A percentile compares a stretch with the other conserved stretches of the same genome.
Conservation (phyloP, 2,888 invertebrate genomes). For the Stenotaenia linearis region DNA sequence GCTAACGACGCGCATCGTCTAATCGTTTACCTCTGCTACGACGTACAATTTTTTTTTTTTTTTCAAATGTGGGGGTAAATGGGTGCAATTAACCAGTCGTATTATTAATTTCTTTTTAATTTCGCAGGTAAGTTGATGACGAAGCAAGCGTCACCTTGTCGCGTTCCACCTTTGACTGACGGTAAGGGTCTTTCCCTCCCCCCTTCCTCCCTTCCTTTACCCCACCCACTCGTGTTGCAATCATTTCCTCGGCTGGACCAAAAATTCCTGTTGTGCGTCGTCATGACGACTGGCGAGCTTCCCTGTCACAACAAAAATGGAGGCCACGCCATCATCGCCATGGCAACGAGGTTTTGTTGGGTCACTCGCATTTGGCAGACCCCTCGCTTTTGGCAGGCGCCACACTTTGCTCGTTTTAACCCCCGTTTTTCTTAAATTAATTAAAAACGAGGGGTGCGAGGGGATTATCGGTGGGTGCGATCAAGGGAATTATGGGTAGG, state of each 20-base stretch:
- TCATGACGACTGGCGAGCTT: constrained; percentile 8
- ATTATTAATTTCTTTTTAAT: neutral
- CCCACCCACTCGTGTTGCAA: constrained; percentile 24
- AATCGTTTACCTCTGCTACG: too few relatives aligned
- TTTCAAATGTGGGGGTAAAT: neutral
- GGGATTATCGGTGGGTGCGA: too few relatives aligned
- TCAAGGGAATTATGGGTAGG: neutral
- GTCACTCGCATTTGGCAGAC: constrained; percentile 19
- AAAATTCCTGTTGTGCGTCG: constrained; percentile 23
- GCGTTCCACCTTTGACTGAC: constrained; percentile 26
- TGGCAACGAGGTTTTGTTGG: constrained; percentile 14
- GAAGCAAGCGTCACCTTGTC: constrained; percentile 22
- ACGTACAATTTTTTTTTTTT: too few relatives aligned
- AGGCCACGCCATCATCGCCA: constrained; percentile 24
- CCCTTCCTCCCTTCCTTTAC: neutral
- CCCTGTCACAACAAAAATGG: constrained; percentile 24
- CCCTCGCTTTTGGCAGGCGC: neutral
- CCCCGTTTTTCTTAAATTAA: neutral
- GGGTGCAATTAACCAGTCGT: neutral
- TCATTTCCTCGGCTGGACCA: neutral
- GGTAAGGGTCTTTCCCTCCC: neutral
- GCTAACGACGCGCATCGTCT: too few relatives aligned
- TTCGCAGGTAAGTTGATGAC: constrained; percentile 23
- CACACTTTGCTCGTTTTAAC: neutral
- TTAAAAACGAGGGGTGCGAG: neutral